A percentile compares a stretch with the other conserved stretches of the same genome.
phyloP scores from a whole-genome alignment of 1,140 invertebrate species.

The Mercenaria mercenaria region DNA sequence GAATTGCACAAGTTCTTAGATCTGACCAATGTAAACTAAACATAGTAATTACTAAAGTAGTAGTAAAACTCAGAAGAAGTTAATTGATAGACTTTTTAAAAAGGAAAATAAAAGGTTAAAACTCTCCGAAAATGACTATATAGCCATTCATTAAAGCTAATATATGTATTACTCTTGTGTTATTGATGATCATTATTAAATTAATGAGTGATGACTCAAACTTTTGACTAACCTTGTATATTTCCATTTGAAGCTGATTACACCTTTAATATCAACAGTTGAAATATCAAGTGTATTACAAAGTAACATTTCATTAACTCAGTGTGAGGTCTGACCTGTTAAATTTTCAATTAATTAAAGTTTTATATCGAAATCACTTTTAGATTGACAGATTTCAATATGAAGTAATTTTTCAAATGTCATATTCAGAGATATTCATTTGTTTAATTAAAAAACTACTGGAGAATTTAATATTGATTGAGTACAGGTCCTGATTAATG shows the following conservation, averaged over 20 bases:
- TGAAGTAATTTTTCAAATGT: not conserved
- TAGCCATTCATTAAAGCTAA: no score
- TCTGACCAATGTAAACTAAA: no score
- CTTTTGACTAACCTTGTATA: no score
- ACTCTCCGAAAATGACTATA: no score
- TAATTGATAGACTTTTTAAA: no score
- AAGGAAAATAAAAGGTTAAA: no score
- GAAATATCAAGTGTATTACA: not conserved
- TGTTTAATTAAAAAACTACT: not conserved
- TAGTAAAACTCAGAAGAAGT: no score
- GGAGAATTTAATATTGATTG: not conserved
- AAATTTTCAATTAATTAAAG: not conserved
- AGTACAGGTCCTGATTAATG: not conserved
- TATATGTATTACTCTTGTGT: no score
- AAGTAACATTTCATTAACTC: not conserved
- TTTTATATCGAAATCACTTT: not conserved
- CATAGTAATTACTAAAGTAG: no score
- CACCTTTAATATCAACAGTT: not conserved
- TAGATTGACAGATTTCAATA: slow-evolving; percentile 10
- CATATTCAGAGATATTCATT: not conserved
- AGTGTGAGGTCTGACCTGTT: slow-evolving; percentile 6
- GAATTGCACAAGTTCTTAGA: no score
- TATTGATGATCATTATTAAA: not conserved
- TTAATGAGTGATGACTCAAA: not conserved
- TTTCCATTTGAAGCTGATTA: no score